Evolutionary conservation across 2,113 vertebrate species (phyloP), one percentile per base, ranked within the genome.

Genomic region (Leptosomus discolor): DNA sequence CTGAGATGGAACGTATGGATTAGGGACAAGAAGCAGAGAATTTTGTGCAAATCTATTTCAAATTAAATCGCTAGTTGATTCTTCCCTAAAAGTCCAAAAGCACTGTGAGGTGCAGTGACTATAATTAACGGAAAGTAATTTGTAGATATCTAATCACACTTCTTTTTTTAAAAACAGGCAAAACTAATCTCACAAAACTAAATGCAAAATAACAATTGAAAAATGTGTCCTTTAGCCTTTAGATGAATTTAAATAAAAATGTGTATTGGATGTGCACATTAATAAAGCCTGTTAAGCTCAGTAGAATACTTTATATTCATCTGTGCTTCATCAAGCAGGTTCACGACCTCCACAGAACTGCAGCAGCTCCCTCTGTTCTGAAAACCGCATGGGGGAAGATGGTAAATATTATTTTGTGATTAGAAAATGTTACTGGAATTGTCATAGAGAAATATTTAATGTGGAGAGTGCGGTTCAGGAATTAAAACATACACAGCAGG

Each of bases 341-440:
- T 98, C 97, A 85, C 0, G 97, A 98, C 98, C 98, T 97, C 96
- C 78, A 68, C 74, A 86, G 96, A 98, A 96, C 92, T 93, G 96
- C 94, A 98, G 74, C 85, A 97, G 97, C 90, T 98, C 96, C 94
- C 95, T 97, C 97, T 96, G 96, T 96, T 98, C 97, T 96, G 91
- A 97, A 96, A 95, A 89, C 63, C 3, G 5, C 95, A 90, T 91
- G 95, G 91, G 95, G 90, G 94, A 98, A 96, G 96, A 98, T 95
- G 94, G 84, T 58, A 98, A 98, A 97, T 98, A 97, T 95, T 96
- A 97, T 97, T 98, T 98, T 98, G 97, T 96, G 97, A 98, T 98
- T 98, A 98, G 98, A 98, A 98, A 98, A 97, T 95, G 96, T 97
- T 98, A 97, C 97, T 97, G 96, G 96, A 97, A 98, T 96, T 97